Evolutionary conservation across 2,113 vertebrate genomes (phyloP).

Genomic region (Galemys pyrenaicus): DNA sequence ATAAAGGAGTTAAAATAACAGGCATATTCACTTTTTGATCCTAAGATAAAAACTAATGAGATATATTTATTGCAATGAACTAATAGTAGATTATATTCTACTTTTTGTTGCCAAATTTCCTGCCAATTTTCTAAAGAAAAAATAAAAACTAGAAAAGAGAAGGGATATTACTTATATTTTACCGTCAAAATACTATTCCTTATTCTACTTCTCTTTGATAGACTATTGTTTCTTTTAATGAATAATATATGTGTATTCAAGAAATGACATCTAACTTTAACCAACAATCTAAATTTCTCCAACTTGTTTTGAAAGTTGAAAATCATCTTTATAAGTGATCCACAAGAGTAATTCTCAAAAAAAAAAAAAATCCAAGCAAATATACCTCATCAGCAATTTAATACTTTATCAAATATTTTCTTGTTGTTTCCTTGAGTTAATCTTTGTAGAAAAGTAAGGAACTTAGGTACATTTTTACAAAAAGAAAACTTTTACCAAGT

Average conservation of each 20-base stretch:
- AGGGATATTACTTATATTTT: background rate
- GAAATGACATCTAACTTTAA: background rate
- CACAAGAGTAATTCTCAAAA: background rate
- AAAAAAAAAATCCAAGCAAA: background rate
- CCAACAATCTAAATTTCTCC: background rate
- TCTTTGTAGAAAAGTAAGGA: background rate
- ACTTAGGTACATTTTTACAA: background rate
- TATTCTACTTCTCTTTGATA: background rate
- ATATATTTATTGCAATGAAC: background rate
- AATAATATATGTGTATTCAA: background rate
- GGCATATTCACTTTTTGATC: background rate
- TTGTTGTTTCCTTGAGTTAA: background rate
- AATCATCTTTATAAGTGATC: background rate
- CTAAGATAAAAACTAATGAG: background rate
- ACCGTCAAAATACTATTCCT: conserved; percentile 37
- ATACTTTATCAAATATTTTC: background rate
- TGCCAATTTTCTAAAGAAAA: background rate
- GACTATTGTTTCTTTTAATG: background rate
- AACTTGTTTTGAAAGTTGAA: background rate
- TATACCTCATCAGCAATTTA: background rate
- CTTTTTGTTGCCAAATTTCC: background rate
- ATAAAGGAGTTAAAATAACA: background rate
- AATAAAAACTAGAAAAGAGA: background rate
- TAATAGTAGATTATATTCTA: background rate
- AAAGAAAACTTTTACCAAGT: background rate